Conservation (phyloP, 2,797 vertebrate species). For the Spinus pinus region DNA sequence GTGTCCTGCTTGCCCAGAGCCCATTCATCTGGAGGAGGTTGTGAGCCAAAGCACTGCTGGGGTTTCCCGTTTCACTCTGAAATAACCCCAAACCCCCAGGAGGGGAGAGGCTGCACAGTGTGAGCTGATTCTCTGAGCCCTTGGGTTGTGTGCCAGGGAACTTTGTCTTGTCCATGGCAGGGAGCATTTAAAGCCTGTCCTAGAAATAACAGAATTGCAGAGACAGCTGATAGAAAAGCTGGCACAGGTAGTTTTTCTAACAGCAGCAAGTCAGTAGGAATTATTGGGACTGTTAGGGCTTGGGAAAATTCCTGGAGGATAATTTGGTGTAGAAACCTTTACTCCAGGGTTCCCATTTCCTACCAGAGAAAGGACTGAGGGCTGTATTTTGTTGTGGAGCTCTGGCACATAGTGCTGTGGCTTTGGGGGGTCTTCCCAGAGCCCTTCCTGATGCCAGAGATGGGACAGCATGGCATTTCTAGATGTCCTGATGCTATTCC, state of each 20-base stretch:
- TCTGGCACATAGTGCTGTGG: fast-evolving
- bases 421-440: neutral
- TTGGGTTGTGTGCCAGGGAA: neutral
- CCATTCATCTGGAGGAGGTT: neutral
- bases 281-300: neutral
- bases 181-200: neutral
- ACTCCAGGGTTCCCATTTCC: neutral
- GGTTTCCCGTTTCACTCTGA: neutral
- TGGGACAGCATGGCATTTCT: neutral
- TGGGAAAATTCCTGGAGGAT: neutral
- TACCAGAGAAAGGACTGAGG: neutral
- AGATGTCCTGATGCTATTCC: neutral
- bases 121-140: neutral
- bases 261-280: neutral
- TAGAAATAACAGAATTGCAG: neutral
- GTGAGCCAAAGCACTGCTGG: neutral
- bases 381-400: neutral
- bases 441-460: neutral
- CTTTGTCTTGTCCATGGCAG: neutral
- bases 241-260: neutral
- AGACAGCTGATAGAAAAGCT: neutral
- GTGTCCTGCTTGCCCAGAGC: neutral
- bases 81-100: neutral
- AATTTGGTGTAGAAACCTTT: neutral
- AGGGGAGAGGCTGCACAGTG: neutral